Conservation (phyloP, 2,797 vertebrate genomes). For the Gorsachius magnificus region DNA sequence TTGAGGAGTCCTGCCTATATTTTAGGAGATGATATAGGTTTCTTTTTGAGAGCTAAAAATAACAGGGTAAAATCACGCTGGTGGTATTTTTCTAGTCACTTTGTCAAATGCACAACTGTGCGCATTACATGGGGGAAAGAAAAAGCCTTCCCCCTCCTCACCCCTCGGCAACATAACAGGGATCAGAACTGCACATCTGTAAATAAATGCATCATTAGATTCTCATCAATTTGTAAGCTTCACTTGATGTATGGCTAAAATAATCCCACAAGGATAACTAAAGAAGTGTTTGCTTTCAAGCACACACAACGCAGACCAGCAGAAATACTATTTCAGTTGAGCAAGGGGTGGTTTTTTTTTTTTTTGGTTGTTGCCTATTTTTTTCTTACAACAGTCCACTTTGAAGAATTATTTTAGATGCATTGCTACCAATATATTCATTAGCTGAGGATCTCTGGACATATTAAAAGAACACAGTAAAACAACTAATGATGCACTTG, state of each 20-base stretch:
- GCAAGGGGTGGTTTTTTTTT: background rate
- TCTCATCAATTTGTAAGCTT: constrained; percentile 83
- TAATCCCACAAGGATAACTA: constrained; percentile 78
- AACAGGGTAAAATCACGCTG: constrained; percentile 9
- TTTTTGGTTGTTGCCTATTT: constrained; percentile 15
- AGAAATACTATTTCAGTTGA: background rate
- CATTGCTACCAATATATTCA: constrained; percentile 67
- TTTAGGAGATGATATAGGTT: constrained; percentile 22
- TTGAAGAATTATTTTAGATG: constrained; percentile 68
- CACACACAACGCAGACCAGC: background rate
- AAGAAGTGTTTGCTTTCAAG: constrained; percentile 66
- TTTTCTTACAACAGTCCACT: constrained; percentile 17
- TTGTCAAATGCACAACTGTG: constrained; percentile 33
- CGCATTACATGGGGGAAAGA: background rate
- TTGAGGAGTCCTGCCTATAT: background rate
- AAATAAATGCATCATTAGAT: constrained; percentile 87
- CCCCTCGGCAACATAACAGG: constrained; percentile 62
- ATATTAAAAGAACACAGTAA: constrained; percentile 78
- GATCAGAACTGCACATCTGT: constrained; percentile 85
- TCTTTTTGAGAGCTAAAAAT: constrained; percentile 6
- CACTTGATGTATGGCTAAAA: constrained; percentile 80
- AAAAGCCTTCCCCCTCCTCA: constrained; percentile 41
- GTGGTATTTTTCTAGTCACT: constrained; percentile 47
- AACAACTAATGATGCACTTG: constrained; percentile 83
- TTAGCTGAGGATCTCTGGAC: constrained; percentile 78